Evolutionary conservation across 2,113 vertebrate genomes (phyloP), one percentile per base, ranked within the genome.

Genomic region (Sphaerodactylus townsendi): DNA sequence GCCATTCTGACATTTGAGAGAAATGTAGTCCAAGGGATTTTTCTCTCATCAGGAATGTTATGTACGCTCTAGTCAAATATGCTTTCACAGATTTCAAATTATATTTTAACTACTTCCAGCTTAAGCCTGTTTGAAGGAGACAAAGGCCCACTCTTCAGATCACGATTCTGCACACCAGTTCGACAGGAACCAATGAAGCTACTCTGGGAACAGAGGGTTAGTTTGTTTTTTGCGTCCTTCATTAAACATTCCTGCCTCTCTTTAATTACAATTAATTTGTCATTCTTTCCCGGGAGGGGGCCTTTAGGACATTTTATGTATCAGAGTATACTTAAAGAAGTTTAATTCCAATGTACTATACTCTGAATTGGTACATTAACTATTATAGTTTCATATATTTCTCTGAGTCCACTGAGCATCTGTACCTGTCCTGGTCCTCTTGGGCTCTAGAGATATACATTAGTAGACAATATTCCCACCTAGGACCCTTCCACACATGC

Each of bases 51-150:
- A 64, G 65, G 35, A 19, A 35, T 64, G n/a, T 65, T 39, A 77
- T 19, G 11, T 10, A 30, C 28, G n/a, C 44, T 1, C 0, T 2
- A 13, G 15, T 1, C 77, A 64, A 48, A 39, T 23, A 33, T 23
- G 30, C n/a, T 59, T 25, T 41, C 7, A 28, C 9, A 72, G 78
- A 19, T 69, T 44, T 70, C 44, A 71, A 46, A 46, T 17, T 71
- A 35, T 33, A 33, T 81, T 81, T 81, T 41, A 70, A 65, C 19
- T 1, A 64, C 70, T 85, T 70, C 2, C 37, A 14, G 14, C 11
- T 33, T 62, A 64, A 65, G 14, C 28, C 33, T 66, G 28, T 62
- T 11, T 74, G 56, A 70, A 89, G 73, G 59, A 83, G 35, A 68
- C 53, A 48, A 81, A 35, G 62, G 37, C 17, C 21, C 14, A 5